Conservation (phyloP, 2,797 vertebrate genomes). For the Lepilemur ruficaudatus region DNA sequence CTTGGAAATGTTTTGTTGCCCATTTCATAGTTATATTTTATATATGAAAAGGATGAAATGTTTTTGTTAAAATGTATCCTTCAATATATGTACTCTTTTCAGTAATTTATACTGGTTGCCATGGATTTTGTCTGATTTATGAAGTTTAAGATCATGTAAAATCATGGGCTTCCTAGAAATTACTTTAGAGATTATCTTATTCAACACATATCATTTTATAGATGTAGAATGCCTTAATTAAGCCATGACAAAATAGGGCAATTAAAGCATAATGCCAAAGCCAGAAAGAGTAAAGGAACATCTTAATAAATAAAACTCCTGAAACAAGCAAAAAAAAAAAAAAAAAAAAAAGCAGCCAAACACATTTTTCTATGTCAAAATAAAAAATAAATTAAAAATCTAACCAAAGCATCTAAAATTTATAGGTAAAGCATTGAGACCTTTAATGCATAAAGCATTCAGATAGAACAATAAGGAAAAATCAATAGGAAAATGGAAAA, state of each 20-base stretch:
- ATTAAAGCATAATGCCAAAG: background rate
- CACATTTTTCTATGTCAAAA: background rate
- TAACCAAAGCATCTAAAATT: background rate
- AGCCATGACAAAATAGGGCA: background rate
- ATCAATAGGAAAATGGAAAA: background rate
- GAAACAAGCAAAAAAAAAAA: background rate
- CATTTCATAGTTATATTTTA: background rate
- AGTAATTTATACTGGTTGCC: background rate
- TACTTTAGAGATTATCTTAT: background rate
- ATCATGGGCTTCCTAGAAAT: background rate
- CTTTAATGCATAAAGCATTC: background rate
- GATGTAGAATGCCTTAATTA: background rate
- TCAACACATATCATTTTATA: background rate
- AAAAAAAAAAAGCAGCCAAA: background rate
- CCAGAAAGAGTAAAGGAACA: background rate
- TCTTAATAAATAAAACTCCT: background rate
- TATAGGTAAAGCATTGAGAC: background rate
- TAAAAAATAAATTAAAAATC: background rate
- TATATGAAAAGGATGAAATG: background rate
- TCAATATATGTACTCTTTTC: background rate
- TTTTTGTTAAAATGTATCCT: background rate
- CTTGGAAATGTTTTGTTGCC: background rate
- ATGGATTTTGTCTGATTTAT: background rate
- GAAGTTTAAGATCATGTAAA: background rate
- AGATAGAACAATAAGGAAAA: background rate